Evolutionary conservation across 2,797 vertebrate species (phyloP).

Genomic region (Anas bernieri): DNA sequence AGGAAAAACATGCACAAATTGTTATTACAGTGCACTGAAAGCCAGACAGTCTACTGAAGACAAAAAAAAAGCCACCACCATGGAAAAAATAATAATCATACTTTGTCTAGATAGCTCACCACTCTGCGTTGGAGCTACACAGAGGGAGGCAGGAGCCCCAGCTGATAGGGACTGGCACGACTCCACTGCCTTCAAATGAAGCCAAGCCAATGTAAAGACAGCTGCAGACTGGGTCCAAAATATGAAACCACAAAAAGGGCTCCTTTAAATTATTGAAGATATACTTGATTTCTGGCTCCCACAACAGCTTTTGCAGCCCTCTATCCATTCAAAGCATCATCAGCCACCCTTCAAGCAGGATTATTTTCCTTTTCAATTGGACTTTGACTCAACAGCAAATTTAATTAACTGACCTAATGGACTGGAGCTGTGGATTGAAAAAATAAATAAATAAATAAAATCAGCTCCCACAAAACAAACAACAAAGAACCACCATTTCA

Average conservation of each 20-base stretch:
- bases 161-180: neutral
- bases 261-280: slow-evolving; percentile 57
- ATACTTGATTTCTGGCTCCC: neutral
- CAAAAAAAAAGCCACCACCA: neutral
- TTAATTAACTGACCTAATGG: slow-evolving; percentile 67
- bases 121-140: neutral
- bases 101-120: neutral
- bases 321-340: neutral
- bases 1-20: neutral
- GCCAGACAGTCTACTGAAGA: neutral
- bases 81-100: neutral
- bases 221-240: slow-evolving; percentile 43
- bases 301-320: neutral
- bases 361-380: slow-evolving; percentile 32
- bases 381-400: slow-evolving; percentile 56
- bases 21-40: neutral
- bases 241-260: neutral
- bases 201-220: slow-evolving; percentile 47
- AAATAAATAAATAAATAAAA: neutral
- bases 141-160: neutral
- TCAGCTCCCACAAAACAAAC: neutral
- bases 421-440: slow-evolving; percentile 22
- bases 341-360: neutral
- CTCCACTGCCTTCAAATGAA: slow-evolving; percentile 3
- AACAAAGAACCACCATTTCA: neutral